Base-by-base conservation (phyloP, 2,113 vertebrate species). In the Chloropsis cyanopogon region DNA sequence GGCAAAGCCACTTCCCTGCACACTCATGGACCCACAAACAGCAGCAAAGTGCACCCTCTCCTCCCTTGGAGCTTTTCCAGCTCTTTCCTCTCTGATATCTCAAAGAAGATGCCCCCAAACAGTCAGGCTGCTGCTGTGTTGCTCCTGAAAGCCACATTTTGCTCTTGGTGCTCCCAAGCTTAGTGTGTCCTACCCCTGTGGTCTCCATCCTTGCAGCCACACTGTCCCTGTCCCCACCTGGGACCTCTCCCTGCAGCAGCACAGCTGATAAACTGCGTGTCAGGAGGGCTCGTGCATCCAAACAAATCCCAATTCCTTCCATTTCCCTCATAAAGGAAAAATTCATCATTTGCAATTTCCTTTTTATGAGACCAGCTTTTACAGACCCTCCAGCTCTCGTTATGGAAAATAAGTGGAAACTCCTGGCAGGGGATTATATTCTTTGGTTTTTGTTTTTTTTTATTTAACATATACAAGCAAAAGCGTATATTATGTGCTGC, bases 381-480 rank as follows among this genome's bases (percentile, higher is more conserved):
- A 89, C 66, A 96, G 90, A 95, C 91, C 91, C 95, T 96, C 81
- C 71, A 90, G 78, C 86, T 75, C 93, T 96, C 61, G 1, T 91
- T 96, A 82, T 71, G 95, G 94, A 95, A 96, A 96, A 88, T 84
- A 92, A 96, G 75, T 81, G 65, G 79, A 95, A 94, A 94, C n/a
- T 92, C 83, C 82, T 94, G 90, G 95, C 88, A 88, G 25, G 31
- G 31, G 31, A 75, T 88, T 91, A 53, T 92, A 76, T 60, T 80
- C 78, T 90, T 87, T 63, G 78, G 50, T 3, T 1, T 52, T 39
- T 22, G 0, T 25, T 52, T 78, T 52, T 78, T 56, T 77, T 78
- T 78, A 37, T 37, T 61, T 53, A 88, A 93, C 86, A 87, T 92
- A 93, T 81, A 84, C n/a, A 78, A 91, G 86, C 68, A 92, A 93